phyloP scores from a whole-genome alignment of 2,888 invertebrate species.

The Cephus spinipes region DNA sequence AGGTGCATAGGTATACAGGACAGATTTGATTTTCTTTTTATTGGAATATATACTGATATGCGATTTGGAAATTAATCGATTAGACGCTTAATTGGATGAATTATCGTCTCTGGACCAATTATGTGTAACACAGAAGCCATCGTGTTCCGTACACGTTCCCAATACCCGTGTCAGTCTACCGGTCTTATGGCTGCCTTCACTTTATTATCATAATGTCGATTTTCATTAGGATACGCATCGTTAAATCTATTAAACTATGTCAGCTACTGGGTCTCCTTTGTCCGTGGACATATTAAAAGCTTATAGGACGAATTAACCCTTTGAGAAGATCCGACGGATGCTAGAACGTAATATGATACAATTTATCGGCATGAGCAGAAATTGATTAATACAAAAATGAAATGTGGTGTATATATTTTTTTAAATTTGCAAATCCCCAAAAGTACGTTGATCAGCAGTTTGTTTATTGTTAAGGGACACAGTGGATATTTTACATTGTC shows the following conservation, averaged over 20 bases:
- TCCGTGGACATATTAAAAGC: not conserved
- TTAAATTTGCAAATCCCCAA: too few relatives aligned
- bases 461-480: too few relatives aligned
- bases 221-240: not conserved
- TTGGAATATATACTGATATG: too few relatives aligned
- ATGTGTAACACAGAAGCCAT: slow-evolving; percentile 4
- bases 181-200: not conserved
- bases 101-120: not conserved
- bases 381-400: too few relatives aligned
- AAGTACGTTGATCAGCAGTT: too few relatives aligned
- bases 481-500: too few relatives aligned
- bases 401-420: too few relatives aligned
- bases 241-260: not conserved
- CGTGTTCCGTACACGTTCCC: not conserved
- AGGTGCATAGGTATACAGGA: too few relatives aligned
- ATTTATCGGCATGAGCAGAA: too few relatives aligned
- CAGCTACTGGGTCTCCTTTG: not conserved
- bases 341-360: too few relatives aligned
- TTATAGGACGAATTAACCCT: not conserved
- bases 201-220: slow-evolving; percentile 5
- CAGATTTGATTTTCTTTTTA: too few relatives aligned
- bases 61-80: slow-evolving; percentile 1
- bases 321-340: too few relatives aligned
- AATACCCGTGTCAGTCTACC: not conserved
- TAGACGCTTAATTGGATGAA: not conserved